Percentiles rank a stretch among this genome's conserved stretches.
phyloP scores from a whole-genome alignment of 2,113 vertebrate genomes.

The Proteles cristata region DNA sequence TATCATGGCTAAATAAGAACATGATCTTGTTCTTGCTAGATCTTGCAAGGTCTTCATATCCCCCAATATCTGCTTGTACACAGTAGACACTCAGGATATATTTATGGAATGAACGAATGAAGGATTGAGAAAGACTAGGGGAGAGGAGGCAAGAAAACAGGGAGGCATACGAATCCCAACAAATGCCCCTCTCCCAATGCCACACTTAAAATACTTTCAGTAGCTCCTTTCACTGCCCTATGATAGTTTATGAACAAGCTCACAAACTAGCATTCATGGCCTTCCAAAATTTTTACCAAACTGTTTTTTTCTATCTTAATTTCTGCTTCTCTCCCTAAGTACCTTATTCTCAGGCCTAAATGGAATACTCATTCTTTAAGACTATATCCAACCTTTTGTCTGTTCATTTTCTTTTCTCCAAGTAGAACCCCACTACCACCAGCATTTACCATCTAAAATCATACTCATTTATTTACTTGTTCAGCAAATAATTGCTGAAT shows the following conservation, averaged over 20 bases:
- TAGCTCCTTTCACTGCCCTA: neutral
- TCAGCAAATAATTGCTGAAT: constrained; percentile 5
- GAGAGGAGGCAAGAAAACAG: neutral
- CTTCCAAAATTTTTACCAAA: neutral
- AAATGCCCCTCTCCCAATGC: neutral
- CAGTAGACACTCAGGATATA: neutral
- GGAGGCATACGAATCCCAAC: neutral
- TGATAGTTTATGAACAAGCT: neutral
- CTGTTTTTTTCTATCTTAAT: neutral
- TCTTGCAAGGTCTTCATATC: neutral
- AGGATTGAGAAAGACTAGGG: neutral
- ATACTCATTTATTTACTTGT: neutral
- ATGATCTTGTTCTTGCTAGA: too few species aligned
- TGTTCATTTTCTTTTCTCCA: neutral
- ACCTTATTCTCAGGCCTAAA: neutral
- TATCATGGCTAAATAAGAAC: constrained; percentile 37
- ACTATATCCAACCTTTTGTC: neutral
- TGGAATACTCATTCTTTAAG: neutral
- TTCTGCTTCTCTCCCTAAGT: neutral
- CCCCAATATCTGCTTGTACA: neutral
- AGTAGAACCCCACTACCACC: neutral
- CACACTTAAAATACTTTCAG: neutral
- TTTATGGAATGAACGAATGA: neutral
- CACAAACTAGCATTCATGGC: neutral
- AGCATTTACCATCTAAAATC: neutral